phyloP scores from a whole-genome alignment of 2,113 vertebrate species.

The Bambusicola thoracicus region DNA sequence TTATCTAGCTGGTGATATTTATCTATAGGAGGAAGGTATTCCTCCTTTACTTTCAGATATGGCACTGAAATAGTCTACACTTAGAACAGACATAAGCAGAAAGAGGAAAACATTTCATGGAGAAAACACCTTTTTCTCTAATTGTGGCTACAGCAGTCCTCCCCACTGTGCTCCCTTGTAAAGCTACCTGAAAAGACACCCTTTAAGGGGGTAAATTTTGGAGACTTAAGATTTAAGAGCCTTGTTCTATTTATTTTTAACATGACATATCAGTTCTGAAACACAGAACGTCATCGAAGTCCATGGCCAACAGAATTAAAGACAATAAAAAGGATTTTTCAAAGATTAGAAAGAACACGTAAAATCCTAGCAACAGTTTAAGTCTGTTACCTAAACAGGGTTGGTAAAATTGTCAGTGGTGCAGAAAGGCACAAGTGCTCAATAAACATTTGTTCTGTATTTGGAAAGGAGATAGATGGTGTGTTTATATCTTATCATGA shows the following conservation, averaged over 20 bases:
- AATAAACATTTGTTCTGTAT: conserved; percentile 38
- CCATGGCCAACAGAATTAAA: not conserved
- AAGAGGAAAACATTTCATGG: rapidly evolving
- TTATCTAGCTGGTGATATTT: not conserved
- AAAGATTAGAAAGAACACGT: not conserved
- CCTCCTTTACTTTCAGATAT: not conserved
- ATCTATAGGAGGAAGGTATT: not conserved
- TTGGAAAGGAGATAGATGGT: conserved; percentile 42
- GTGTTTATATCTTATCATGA: conserved; percentile 4
- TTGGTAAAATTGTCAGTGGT: conserved; percentile 1
- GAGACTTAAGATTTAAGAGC: not conserved
- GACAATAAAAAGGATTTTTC: conserved; percentile 15
- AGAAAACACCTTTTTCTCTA: not conserved
- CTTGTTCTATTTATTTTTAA: no score
- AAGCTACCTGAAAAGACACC: not conserved
- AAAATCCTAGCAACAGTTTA: conserved; percentile 56
- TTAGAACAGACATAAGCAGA: not conserved
- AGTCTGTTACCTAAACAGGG: not conserved
- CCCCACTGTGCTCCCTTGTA: not conserved
- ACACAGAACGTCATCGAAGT: not conserved
- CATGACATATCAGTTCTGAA: not conserved
- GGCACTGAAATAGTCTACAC: not conserved
- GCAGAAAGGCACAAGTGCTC: conserved; percentile 52
- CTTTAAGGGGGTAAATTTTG: not conserved
- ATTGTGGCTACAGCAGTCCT: not conserved